Evolutionary conservation across 2,797 vertebrate genomes (phyloP), one percentile per base, ranked within the genome.

Genomic region (Rhinella marina): DNA sequence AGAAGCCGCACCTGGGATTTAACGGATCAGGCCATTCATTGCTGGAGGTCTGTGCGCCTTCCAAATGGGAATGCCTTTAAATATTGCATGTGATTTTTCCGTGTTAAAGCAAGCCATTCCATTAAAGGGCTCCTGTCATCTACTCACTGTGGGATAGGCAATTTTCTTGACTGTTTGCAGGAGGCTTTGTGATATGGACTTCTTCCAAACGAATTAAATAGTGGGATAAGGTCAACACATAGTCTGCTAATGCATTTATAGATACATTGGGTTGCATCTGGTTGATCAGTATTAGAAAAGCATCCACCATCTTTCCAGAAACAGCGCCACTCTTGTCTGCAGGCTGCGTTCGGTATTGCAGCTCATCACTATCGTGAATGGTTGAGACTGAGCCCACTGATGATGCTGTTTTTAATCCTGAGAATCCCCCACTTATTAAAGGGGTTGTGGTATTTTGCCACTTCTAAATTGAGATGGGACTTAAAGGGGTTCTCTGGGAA

Each of bases 61-160:
- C 81, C 62, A 41, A 70, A 52, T 23, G 21, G 64, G n/a, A 73
- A 41, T 73, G 68, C 57, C 27, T 41, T 59, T 29, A 50, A 52
- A 62, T 54, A 77, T 64, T 82, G 86, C 86, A 87, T 83, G 86
- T 54, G n/a, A 68, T 11, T 66, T 11, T 66, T 64, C 23, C 56
- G 25, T 82, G 27, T 54, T 76, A 23, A 11, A 64, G 21, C 57
- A 62, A 77, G 70, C 59, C 66, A 85, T 77, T 61, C 70, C 54
- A 75, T 84, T 75, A 75, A 61, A 75, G 57, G 76, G 68, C 56
- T 25, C 19, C 82, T 48, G 72, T 59, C 57, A 27, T 23, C 83
- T 25, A 50, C 32, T 48, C 7, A n/a, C 29, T 14, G 21, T 48
- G 79, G 79, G 64, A 50, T 81, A 48, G 57, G 29, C 21, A 4